These are phyloP conservation scores for Ptychoptera contaminata DNA, from an alignment of 2,888 invertebrate species.

Conservation along the genomic window DNA sequence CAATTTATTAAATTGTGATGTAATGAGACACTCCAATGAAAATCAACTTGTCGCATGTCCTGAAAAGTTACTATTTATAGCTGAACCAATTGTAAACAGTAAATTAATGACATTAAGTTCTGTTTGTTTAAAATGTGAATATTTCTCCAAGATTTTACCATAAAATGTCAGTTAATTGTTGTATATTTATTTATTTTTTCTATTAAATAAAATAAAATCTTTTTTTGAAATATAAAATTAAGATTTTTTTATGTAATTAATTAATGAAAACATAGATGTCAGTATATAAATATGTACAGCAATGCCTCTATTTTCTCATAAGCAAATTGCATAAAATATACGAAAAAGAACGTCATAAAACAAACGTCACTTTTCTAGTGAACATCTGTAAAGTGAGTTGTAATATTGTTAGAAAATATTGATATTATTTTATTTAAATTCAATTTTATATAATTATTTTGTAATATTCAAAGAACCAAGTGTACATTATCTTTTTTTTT, in stretches of 20 bases:
- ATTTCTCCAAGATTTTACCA: conserved; percentile 13
- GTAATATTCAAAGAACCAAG: background rate
- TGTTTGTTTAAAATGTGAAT: conserved; percentile 23
- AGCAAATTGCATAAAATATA: background rate
- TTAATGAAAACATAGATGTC: conserved; percentile 3
- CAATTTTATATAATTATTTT: background rate
- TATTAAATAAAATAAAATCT: background rate
- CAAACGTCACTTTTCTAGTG: conserved; percentile 3
- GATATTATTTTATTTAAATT: background rate
- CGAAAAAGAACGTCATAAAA: background rate
- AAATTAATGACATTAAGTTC: conserved; percentile 11
- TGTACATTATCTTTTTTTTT: background rate
- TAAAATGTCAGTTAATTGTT: too few relatives aligned
- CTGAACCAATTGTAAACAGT: conserved; percentile 13
- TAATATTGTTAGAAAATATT: background rate
- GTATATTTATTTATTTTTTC: background rate
- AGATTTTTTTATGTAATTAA: background rate
- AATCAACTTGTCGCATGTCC: conserved; percentile 12
- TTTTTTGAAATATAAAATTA: background rate
- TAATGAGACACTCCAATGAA: too few relatives aligned
- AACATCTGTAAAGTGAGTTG: conserved; percentile 3
- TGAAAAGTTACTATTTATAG: conserved; percentile 18
- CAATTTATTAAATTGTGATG: too few relatives aligned
- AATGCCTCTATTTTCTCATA: background rate
- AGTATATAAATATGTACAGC: background rate